Percentiles rank a stretch among this genome's conserved stretches.
phyloP scores from a whole-genome alignment of 2,888 invertebrate genomes.

The Parasteatoda lunata region DNA sequence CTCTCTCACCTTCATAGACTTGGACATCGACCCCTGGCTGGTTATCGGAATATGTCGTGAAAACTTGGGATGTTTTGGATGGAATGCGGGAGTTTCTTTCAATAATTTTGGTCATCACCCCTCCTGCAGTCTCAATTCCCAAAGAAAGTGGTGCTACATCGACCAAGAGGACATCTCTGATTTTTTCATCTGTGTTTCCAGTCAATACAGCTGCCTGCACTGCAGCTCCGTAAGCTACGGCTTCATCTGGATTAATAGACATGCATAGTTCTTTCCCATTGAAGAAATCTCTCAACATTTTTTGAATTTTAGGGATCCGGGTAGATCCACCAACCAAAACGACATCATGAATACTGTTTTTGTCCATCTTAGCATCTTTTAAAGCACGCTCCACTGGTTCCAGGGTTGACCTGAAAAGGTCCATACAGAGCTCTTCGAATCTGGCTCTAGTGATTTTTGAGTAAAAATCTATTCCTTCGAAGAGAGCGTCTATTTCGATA shows the following conservation, averaged over 20 bases:
- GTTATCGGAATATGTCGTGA: constrained; percentile 93
- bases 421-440: constrained; percentile 84
- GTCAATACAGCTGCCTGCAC: constrained; percentile 82
- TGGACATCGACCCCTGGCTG: constrained; percentile 92
- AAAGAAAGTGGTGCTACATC: constrained; percentile 82
- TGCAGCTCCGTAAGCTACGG: constrained; percentile 86
- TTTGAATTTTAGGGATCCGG: constrained; percentile 86
- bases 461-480: constrained; percentile 71
- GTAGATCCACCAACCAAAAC: constrained; percentile 88
- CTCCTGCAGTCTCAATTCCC: constrained; percentile 78
- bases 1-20: constrained; percentile 85
- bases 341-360: constrained; percentile 84
- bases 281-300: constrained; percentile 84
- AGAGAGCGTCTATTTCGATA: constrained; percentile 70
- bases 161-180: constrained; percentile 87
- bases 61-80: constrained; percentile 83
- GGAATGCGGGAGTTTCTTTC: constrained; percentile 87
- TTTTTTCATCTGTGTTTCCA: constrained; percentile 76
- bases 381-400: constrained; percentile 86
- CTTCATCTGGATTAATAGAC: constrained; percentile 87
- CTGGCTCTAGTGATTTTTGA: constrained; percentile 77
- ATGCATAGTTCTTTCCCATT: constrained; percentile 82
- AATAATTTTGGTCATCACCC: constrained; percentile 86
- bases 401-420: constrained; percentile 83
- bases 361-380: constrained; percentile 85